Evolutionary conservation across 2,797 vertebrate genomes (phyloP).

Genomic region (Linurgus olivaceus): DNA sequence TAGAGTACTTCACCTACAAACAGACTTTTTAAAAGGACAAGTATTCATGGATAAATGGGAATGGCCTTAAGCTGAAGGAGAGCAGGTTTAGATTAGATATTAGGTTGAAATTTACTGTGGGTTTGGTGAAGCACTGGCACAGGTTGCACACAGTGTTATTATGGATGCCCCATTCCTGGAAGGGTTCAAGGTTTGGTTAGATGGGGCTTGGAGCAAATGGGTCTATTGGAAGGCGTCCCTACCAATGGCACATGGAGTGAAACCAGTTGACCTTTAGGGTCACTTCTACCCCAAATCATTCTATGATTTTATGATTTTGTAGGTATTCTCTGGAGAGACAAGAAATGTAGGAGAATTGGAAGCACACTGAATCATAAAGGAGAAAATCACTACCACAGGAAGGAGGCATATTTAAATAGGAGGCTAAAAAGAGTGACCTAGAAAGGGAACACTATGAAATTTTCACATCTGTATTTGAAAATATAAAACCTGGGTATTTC

Average conservation of each 20-base stretch:
- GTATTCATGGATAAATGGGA: background rate
- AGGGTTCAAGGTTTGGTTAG: background rate
- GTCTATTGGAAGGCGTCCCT: background rate
- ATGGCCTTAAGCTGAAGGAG: background rate
- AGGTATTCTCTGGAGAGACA: background rate
- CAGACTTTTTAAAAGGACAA: background rate
- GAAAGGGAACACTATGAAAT: background rate
- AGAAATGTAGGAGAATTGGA: background rate
- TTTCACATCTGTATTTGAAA: background rate
- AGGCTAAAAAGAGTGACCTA: background rate
- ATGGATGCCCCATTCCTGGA: background rate
- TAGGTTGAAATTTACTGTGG: background rate
- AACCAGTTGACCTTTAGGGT: background rate
- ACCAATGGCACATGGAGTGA: background rate
- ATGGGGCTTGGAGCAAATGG: accelerated
- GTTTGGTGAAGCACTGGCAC: background rate
- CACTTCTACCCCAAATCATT: background rate
- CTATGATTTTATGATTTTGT: background rate
- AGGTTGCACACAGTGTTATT: background rate
- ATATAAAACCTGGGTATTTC: background rate
- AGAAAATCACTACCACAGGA: background rate
- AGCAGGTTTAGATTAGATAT: background rate
- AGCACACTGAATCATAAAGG: background rate
- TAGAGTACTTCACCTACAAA: background rate
- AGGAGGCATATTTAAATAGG: background rate